Percentiles rank a stretch among this genome's conserved stretches.
Conservation (phyloP, 2,888 invertebrate species). For the Ophonus ardosiacus region DNA sequence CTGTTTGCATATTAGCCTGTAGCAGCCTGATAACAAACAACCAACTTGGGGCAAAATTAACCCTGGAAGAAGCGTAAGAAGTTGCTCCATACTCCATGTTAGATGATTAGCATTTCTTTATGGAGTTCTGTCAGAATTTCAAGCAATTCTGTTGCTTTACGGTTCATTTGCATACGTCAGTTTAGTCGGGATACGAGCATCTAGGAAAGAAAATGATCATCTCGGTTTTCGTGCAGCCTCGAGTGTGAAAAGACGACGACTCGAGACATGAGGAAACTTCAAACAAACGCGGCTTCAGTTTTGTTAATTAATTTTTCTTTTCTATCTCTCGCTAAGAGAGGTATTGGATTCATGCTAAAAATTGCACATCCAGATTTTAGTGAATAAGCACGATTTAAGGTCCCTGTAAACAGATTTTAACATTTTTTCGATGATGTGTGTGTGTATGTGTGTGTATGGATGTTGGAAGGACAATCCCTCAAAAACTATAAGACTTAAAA, state of each 20-base stretch:
- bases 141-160: constrained; percentile 58
- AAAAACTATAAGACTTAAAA: no score
- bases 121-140: constrained; percentile 52
- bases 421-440: no score
- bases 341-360: no score
- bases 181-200: constrained; percentile 40
- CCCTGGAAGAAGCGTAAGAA: background rate
- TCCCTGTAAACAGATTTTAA: no score
- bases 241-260: background rate
- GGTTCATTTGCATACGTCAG: constrained; percentile 61
- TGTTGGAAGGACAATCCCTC: no score
- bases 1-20: constrained; percentile 38
- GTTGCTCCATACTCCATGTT: constrained; percentile 7
- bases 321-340: background rate
- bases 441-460: no score
- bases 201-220: constrained; percentile 60
- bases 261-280: background rate
- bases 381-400: no score
- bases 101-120: constrained; percentile 63
- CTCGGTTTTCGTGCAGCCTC: background rate
- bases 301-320: background rate
- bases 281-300: background rate
- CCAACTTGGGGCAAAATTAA: constrained; percentile 22
- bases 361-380: no score
- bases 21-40: constrained; percentile 19